phyloP scores from a whole-genome alignment of 2,888 invertebrate genomes.

The Agelastica alni region DNA sequence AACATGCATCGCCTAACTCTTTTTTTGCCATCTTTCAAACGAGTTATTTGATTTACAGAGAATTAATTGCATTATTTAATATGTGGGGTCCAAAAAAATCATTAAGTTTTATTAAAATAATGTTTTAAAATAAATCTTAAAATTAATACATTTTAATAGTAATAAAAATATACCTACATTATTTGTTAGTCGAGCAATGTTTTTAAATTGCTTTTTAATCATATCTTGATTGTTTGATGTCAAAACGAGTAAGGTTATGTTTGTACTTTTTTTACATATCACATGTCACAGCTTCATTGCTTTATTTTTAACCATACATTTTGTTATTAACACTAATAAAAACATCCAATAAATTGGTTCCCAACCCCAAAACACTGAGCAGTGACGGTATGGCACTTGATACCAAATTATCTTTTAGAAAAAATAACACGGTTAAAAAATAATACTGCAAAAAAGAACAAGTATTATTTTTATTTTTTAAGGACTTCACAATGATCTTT shows the following conservation, averaged over 20 bases:
- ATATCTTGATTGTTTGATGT: too few relatives aligned
- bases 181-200: too few relatives aligned
- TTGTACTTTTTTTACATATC: conserved; percentile 26
- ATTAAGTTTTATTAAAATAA: too few relatives aligned
- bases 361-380: conserved; percentile 45
- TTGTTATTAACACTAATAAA: conserved; percentile 53
- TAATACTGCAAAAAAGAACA: conserved; percentile 23
- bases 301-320: conserved; percentile 52
- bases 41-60: too few relatives aligned
- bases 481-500: conserved; percentile 34
- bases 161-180: too few relatives aligned
- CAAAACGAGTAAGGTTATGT: conserved; percentile 21
- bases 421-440: conserved; percentile 27
- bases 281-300: conserved; percentile 49
- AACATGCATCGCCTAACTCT: conserved; percentile 17
- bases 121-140: too few relatives aligned
- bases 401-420: conserved; percentile 47
- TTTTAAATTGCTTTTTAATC: too few relatives aligned
- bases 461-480: conserved; percentile 31
- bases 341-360: conserved; percentile 48
- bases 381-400: conserved; percentile 56
- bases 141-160: too few relatives aligned
- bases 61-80: too few relatives aligned
- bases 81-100: too few relatives aligned
- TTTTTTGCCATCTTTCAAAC: conserved; percentile 10